Percentiles rank a stretch among this genome's conserved stretches.
These are phyloP conservation scores for Xylocopa sonorina DNA, from an alignment of 1,140 invertebrate genomes.

Conservation along the genomic window DNA sequence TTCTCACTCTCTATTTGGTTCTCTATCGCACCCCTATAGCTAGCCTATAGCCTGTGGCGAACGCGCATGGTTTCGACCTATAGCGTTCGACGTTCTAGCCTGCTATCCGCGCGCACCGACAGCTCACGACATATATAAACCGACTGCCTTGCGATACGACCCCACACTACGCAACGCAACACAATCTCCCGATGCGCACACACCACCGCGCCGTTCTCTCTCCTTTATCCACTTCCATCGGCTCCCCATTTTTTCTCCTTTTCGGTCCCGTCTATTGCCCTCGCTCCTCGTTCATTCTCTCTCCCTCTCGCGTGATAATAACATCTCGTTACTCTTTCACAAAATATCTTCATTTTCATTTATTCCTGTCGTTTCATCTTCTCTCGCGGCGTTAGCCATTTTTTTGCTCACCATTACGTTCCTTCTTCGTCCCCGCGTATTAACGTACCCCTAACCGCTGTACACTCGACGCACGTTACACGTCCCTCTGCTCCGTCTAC, in stretches of 20 bases:
- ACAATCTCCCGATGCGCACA: slow-evolving; percentile 49
- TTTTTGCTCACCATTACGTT: not conserved
- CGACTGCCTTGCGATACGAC: slow-evolving; percentile 56
- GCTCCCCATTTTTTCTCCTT: slow-evolving; percentile 15
- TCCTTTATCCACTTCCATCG: slow-evolving; percentile 12
- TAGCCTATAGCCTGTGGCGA: slow-evolving; percentile 65
- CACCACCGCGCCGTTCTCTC: slow-evolving; percentile 24
- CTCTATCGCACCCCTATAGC: slow-evolving; percentile 48
- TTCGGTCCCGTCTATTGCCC: slow-evolving; percentile 3
- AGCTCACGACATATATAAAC: slow-evolving; percentile 55
- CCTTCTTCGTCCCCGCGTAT: not conserved
- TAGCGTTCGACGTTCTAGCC: slow-evolving; percentile 65
- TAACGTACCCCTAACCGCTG: too few species aligned
- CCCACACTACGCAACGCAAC: slow-evolving; percentile 49
- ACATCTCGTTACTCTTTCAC: not conserved
- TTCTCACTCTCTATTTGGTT: slow-evolving; percentile 29
- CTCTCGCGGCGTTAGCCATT: not conserved
- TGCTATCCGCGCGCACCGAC: slow-evolving; percentile 52
- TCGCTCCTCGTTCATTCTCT: slow-evolving; percentile 6
- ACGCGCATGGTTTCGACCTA: slow-evolving; percentile 65
- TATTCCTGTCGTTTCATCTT: not conserved
- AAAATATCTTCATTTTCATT: slow-evolving; percentile 6
- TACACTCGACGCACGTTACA: too few species aligned
- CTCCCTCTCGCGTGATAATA: slow-evolving; percentile 28
- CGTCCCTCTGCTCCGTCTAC: too few species aligned